These are phyloP conservation scores for Microcebus jonahi DNA, from an alignment of 2,113 vertebrate genomes.

Conservation along the genomic window DNA sequence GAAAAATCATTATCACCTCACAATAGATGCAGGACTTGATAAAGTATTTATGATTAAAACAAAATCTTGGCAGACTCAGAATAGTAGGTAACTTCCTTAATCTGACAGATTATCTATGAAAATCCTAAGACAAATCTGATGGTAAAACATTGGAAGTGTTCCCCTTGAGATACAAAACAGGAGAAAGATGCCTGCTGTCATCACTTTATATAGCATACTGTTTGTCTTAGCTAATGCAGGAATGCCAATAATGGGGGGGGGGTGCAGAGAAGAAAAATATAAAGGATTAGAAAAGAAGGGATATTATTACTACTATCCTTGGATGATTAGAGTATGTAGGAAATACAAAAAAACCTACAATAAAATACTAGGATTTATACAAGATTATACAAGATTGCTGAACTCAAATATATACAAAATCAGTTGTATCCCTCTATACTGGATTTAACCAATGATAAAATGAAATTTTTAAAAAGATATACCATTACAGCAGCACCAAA, in stretches of 20 bases:
- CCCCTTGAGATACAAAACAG: not conserved
- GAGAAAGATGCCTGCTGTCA: not conserved
- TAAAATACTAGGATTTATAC: not conserved
- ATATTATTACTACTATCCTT: not conserved
- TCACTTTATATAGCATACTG: not conserved
- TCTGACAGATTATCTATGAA: not conserved
- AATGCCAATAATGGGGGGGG: not conserved
- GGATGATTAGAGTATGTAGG: not conserved
- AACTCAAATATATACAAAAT: not conserved
- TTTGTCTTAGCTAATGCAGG: not conserved
- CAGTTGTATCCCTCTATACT: not conserved
- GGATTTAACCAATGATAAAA: constrained; percentile 1
- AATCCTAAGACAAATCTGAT: not conserved
- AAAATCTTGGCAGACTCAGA: not conserved
- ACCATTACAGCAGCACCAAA: not conserved
- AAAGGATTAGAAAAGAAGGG: not conserved
- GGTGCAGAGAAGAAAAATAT: not conserved
- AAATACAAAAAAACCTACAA: not conserved
- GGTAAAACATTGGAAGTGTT: not conserved
- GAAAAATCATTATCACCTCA: not conserved
- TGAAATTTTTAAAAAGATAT: not conserved
- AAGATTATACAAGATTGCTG: not conserved
- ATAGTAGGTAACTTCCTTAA: not conserved
- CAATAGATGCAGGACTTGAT: not conserved
- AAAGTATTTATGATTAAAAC: constrained; percentile 13